Base-by-base conservation (phyloP, 2,888 invertebrate species). In the Biston stratarius region DNA sequence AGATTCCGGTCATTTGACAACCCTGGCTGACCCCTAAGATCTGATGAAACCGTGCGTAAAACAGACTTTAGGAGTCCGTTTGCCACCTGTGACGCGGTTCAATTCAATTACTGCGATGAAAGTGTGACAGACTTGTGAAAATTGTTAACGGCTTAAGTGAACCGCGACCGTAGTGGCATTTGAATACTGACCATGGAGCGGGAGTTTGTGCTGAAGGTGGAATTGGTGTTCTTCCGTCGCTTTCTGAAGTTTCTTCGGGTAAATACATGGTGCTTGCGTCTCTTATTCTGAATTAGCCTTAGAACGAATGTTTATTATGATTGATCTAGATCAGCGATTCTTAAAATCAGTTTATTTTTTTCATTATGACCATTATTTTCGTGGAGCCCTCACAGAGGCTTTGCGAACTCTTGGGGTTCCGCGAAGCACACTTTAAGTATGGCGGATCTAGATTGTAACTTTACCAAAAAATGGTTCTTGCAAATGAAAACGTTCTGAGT, bases 71-170 rank as follows among this genome's bases (percentile, higher is more conserved):
- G 72, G 74, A 77, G 81, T 79, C 74, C 71, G 72, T 73, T 72
- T 73, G 71, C 73, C 70, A 74, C 68, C 72, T 73, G 63, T 74
- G 67, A 57, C 70, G 64, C 52, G 71, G 61, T 73, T 64, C 65
- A 70, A 73, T 73, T 64, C 65, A 70, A 73, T 70, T 73, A 64
- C 68, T 49, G 63, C 73, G 67, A 83, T 79, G 87, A 89, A 90
- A 89, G 87, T 90, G 89, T 87, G 82, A 85, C 85, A 73, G 83
- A 84, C 81, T 83, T 67, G 86, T 86, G 85, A 86, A 88, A 87
- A 79, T 63, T 76, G 76, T 75, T 76, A 73, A 75, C 69, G 74
- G 73, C 74, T 77, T 65, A 77, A 55, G 38, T 56, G 42, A 63
- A 61, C 67, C 64, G 78, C 78, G 33, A 42, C 75, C 74, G 73